A percentile compares a stretch with the other conserved stretches of the same genome.
Evolutionary conservation across 2,797 vertebrate species (phyloP).

Genomic region (Sebastes flavidus): DNA sequence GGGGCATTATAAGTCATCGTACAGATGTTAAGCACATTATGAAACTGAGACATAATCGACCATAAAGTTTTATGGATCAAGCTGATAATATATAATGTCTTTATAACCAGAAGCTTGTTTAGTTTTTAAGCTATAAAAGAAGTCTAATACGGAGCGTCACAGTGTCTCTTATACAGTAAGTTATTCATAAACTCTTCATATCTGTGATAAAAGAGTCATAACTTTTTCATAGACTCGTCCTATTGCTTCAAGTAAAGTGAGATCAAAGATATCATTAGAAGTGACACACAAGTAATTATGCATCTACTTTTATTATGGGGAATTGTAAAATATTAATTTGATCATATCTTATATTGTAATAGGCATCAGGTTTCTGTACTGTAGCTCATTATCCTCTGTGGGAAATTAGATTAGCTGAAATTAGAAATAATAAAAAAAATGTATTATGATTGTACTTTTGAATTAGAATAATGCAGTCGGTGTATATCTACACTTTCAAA

Average conservation of each 20-base stretch:
- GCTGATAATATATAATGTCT: background rate
- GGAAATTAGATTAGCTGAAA: conserved; percentile 23
- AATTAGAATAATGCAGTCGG: background rate
- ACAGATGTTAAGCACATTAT: background rate
- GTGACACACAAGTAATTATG: conserved; percentile 37
- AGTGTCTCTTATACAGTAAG: conserved; percentile 1
- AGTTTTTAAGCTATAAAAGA: background rate
- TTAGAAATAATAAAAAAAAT: background rate
- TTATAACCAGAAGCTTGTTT: background rate
- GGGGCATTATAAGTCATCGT: background rate
- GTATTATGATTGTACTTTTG: background rate
- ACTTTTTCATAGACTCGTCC: conserved; percentile 34
- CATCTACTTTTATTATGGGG: conserved; percentile 33
- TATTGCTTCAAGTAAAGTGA: conserved; percentile 39
- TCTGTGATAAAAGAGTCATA: conserved; percentile 38
- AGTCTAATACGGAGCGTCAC: background rate
- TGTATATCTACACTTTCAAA: background rate
- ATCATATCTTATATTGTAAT: conserved; percentile 25
- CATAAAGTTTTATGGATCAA: background rate
- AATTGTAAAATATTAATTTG: conserved; percentile 46
- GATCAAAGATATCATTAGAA: conserved; percentile 49
- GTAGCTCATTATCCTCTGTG: conserved; percentile 8
- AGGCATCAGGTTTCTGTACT: conserved; percentile 5
- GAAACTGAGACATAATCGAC: background rate
- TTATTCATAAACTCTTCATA: conserved; percentile 44